Percentiles rank a stretch among this genome's conserved stretches.
phyloP scores from a whole-genome alignment of 2,888 invertebrate species.

The Dicyrtomina minuta region DNA sequence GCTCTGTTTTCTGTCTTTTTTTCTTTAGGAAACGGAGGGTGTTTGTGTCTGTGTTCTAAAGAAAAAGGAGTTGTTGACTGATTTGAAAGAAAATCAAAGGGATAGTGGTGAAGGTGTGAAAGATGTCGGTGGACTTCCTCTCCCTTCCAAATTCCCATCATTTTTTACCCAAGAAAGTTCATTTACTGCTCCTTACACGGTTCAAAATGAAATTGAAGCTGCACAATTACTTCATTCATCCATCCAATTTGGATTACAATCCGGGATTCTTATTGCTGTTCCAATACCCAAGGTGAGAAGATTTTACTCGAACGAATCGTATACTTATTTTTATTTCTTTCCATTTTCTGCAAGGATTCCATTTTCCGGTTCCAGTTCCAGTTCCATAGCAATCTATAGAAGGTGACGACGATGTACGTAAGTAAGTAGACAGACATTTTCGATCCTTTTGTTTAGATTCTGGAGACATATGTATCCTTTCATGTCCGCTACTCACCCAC shows the following conservation, averaged over 20 bases:
- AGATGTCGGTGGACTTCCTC: slow-evolving; percentile 33
- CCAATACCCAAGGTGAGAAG: slow-evolving; percentile 73
- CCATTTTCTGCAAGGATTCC: not conserved
- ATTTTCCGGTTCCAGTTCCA: not conserved
- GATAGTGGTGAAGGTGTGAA: not conserved
- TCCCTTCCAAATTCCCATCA: slow-evolving; percentile 89
- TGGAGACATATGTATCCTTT: not conserved
- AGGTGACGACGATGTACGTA: too few relatives aligned
- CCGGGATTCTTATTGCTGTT: slow-evolving; percentile 83
- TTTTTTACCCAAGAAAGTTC: slow-evolving; percentile 85
- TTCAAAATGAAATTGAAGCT: slow-evolving; percentile 66
- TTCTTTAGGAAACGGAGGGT: slow-evolving; percentile 49
- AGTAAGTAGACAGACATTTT: not conserved
- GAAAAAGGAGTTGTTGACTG: slow-evolving; percentile 19
- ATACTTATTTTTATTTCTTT: not conserved
- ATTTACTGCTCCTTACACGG: slow-evolving; percentile 69
- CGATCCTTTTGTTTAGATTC: not conserved
- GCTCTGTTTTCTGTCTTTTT: not conserved
- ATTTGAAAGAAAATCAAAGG: not conserved
- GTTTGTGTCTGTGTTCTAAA: slow-evolving; percentile 50
- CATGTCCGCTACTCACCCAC: too few relatives aligned
- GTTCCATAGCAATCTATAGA: too few relatives aligned
- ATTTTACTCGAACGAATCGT: too few relatives aligned
- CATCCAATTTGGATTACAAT: slow-evolving; percentile 62
- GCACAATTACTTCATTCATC: slow-evolving; percentile 69